phyloP scores from a whole-genome alignment of 2,113 vertebrate genomes.

The Ranitomeya variabilis region DNA sequence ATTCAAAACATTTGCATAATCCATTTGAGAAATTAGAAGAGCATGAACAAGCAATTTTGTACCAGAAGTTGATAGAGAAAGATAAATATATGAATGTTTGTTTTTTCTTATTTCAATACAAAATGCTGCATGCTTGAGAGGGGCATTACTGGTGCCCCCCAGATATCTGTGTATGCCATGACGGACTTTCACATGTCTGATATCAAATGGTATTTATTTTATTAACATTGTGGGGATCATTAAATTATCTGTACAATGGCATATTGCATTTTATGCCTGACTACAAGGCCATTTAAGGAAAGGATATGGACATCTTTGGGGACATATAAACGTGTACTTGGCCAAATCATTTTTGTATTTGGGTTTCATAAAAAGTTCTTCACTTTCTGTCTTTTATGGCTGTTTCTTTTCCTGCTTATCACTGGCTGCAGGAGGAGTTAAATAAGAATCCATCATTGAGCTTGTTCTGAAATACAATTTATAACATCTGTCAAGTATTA shows the following conservation, averaged over 20 bases:
- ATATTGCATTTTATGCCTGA: background rate
- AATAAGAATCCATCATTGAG: no score
- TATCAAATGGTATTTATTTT: background rate
- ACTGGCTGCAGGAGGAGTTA: no score
- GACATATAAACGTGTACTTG: no score
- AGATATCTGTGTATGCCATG: background rate
- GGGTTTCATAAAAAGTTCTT: no score
- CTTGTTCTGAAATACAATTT: no score
- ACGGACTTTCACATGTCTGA: background rate
- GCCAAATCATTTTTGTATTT: no score
- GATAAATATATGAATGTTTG: slow-evolving; percentile 49
- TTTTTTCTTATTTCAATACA: slow-evolving; percentile 22
- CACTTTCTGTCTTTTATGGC: no score
- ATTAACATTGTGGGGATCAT: background rate
- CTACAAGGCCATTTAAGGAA: background rate
- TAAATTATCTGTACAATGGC: background rate
- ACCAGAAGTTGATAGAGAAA: slow-evolving; percentile 53
- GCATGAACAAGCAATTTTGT: slow-evolving; percentile 51
- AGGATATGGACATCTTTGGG: no score
- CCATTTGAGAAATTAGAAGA: slow-evolving; percentile 54
- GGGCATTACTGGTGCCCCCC: background rate
- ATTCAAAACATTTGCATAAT: slow-evolving; percentile 56
- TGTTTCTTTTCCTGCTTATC: no score
- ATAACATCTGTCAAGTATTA: no score
- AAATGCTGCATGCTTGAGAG: background rate